phyloP scores from a whole-genome alignment of 2,888 invertebrate genomes.

The Acanthosoma haemorrhoidale region DNA sequence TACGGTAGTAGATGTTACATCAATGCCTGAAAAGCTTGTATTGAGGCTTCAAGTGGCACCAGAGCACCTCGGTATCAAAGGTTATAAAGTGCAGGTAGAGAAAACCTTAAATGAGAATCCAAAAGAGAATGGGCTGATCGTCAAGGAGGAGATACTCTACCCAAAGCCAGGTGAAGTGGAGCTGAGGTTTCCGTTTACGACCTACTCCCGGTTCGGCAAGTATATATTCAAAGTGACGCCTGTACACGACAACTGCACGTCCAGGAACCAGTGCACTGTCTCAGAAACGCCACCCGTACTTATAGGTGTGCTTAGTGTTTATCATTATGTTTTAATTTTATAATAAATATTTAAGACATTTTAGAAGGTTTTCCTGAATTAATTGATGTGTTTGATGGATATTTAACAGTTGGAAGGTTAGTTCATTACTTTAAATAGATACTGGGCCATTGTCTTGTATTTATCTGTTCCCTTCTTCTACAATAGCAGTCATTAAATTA shows the following conservation, averaged over 20 bases:
- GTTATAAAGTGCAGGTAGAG: conserved; percentile 33
- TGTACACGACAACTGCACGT: conserved; percentile 32
- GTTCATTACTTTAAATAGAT: no score
- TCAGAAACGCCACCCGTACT: conserved; percentile 34
- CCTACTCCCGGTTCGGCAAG: conserved; percentile 34
- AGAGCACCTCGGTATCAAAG: conserved; percentile 28
- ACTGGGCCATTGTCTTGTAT: no score
- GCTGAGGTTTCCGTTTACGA: conserved; percentile 29
- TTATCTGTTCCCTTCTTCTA: no score
- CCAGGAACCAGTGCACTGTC: conserved; percentile 13
- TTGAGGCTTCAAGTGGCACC: conserved; percentile 38
- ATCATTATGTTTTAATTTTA: background rate
- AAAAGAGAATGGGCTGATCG: conserved; percentile 28
- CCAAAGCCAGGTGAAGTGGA: conserved; percentile 31
- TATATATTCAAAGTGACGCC: conserved; percentile 35
- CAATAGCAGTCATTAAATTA: no score
- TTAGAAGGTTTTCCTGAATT: no score
- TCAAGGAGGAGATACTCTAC: conserved; percentile 25
- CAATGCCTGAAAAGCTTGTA: conserved; percentile 33
- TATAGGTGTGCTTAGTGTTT: conserved; percentile 24
- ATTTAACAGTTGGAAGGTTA: no score
- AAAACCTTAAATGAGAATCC: conserved; percentile 33
- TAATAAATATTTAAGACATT: no score
- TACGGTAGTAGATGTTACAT: conserved; percentile 39
- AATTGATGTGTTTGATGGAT: no score